phyloP scores from a whole-genome alignment of 2,113 vertebrate genomes.

The Orientallactaga bullata region DNA sequence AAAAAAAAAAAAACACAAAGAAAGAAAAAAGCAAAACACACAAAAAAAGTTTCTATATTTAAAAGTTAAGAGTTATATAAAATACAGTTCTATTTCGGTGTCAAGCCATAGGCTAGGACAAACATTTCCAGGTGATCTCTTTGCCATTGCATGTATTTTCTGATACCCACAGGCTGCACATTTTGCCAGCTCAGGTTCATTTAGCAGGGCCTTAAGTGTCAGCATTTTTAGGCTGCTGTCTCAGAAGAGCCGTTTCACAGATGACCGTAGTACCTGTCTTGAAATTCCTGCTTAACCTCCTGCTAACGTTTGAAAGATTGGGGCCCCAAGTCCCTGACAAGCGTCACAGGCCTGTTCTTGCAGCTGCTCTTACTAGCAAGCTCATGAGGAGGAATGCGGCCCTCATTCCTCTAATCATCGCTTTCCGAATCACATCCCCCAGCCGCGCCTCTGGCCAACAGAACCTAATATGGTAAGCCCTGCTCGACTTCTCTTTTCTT shows the following conservation, averaged over 20 bases:
- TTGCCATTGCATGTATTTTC: neutral
- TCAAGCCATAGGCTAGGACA: too few species aligned
- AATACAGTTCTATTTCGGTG: neutral
- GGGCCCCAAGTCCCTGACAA: constrained; percentile 21
- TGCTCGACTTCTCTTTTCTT: neutral
- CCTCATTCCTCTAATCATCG: constrained; percentile 7
- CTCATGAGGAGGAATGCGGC: constrained; percentile 49
- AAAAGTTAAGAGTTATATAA: neutral
- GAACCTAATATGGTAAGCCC: constrained; percentile 31
- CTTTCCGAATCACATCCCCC: neutral
- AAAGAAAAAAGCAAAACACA: too few species aligned
- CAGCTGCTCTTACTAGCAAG: constrained; percentile 5
- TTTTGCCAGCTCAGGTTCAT: neutral
- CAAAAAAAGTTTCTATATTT: too few species aligned
- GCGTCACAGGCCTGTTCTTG: neutral
- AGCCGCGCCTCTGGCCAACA: neutral
- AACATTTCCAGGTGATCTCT: neutral
- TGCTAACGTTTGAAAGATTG: neutral
- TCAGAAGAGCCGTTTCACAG: constrained; percentile 13
- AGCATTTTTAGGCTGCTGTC: neutral
- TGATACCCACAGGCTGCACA: neutral
- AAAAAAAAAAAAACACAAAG: too few species aligned
- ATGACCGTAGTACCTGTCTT: constrained; percentile 23
- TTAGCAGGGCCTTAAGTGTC: neutral
- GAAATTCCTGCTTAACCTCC: constrained; percentile 54